These are phyloP conservation scores for Silurus meridionalis DNA, from an alignment of 2,113 vertebrate genomes.

Conservation along the genomic window DNA sequence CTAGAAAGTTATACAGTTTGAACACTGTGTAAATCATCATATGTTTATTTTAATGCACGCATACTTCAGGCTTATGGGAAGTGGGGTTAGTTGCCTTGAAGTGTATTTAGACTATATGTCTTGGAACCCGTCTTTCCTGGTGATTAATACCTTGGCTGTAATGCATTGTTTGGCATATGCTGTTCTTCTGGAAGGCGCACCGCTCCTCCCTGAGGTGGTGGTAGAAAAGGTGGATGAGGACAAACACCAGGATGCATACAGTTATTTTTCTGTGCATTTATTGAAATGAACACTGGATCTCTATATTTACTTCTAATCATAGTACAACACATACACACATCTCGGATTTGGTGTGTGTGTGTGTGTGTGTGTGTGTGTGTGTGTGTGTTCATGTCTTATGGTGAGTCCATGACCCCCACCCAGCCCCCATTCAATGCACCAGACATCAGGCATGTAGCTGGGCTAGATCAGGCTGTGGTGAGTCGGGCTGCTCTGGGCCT, in stretches of 20 bases:
- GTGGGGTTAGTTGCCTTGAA: background rate
- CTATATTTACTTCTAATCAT: constrained; percentile 21
- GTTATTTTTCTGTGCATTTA: background rate
- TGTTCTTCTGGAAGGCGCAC: background rate
- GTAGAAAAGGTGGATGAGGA: background rate
- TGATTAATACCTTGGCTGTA: constrained; percentile 22
- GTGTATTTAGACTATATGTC: constrained; percentile 34
- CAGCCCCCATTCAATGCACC: constrained; percentile 27
- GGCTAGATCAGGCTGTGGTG: constrained; percentile 39
- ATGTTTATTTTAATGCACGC: background rate
- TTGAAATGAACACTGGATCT: constrained; percentile 4
- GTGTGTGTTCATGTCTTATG: background rate
- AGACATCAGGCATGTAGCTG: constrained; percentile 25
- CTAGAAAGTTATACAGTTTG: background rate
- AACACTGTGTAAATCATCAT: background rate
- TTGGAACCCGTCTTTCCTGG: background rate
- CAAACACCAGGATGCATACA: background rate
- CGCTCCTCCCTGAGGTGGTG: background rate
- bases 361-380: background rate
- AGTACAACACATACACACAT: background rate
- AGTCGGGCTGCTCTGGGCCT: constrained; percentile 48
- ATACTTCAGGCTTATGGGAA: background rate
- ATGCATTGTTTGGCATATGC: constrained; percentile 25
- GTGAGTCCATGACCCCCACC: constrained; percentile 35
- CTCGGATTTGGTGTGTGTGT: constrained; percentile 25